A percentile compares a stretch with the other conserved stretches of the same genome.
These are phyloP conservation scores for Pseudomyrmex concolor DNA, from an alignment of 1,140 invertebrate genomes.

Conservation along the genomic window DNA sequence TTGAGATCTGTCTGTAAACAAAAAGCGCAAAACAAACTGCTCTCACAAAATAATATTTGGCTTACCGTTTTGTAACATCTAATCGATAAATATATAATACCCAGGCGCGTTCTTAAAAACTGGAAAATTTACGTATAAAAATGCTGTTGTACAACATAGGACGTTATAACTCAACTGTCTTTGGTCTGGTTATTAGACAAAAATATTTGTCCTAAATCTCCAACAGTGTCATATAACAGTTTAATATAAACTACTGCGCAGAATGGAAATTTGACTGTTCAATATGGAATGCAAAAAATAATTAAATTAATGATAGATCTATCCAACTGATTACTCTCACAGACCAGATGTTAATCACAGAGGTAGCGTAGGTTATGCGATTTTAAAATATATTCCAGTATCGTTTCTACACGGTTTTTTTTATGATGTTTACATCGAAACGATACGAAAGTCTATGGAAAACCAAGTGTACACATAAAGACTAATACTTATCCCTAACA, in stretches of 20 bases:
- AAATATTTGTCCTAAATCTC: constrained; percentile 51
- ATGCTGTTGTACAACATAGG: constrained; percentile 35
- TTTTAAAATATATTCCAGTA: constrained; percentile 1
- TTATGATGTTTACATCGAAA: neutral
- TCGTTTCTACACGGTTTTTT: no score
- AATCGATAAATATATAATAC: constrained; percentile 17
- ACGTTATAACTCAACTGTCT: constrained; percentile 49
- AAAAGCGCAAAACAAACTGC: constrained; percentile 39
- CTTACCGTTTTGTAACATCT: constrained; percentile 25
- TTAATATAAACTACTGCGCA: constrained; percentile 55
- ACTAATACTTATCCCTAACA: neutral
- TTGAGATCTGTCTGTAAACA: constrained; percentile 68
- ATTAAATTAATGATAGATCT: constrained; percentile 44
- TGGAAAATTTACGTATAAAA: constrained; percentile 52
- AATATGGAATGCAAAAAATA: constrained; percentile 67
- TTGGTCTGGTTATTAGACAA: constrained; percentile 64
- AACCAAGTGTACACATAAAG: neutral
- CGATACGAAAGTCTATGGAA: constrained; percentile 6
- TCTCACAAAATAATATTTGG: constrained; percentile 23
- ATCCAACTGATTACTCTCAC: constrained; percentile 29
- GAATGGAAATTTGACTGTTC: constrained; percentile 54
- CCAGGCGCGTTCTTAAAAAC: constrained; percentile 30
- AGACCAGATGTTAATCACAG: constrained; percentile 32
- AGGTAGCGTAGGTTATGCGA: neutral
- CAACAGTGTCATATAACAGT: constrained; percentile 43